Evolutionary conservation across 2,113 vertebrate species (phyloP).

Genomic region (Ammodytes dubius): DNA sequence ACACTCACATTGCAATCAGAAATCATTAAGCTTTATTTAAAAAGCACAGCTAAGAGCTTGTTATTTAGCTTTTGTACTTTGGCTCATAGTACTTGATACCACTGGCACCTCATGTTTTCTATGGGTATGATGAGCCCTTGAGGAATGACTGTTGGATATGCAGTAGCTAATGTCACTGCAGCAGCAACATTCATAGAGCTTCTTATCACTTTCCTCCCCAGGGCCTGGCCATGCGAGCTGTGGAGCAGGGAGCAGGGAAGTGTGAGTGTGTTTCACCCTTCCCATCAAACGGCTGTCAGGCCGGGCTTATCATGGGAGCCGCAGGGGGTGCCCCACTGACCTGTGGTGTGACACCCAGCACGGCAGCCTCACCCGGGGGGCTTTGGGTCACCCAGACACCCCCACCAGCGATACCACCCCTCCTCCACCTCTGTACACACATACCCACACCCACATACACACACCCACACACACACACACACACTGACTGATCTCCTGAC

Average conservation of each 20-base stretch:
- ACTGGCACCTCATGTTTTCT: slow-evolving; percentile 36
- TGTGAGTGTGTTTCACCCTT: slow-evolving; percentile 72
- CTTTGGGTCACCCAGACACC: slow-evolving; percentile 75
- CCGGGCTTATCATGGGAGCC: slow-evolving; percentile 88
- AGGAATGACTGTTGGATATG: slow-evolving; percentile 7
- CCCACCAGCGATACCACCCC: background rate
- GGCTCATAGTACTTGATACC: slow-evolving; percentile 29
- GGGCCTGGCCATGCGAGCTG: slow-evolving; percentile 29
- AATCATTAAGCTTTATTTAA: slow-evolving; percentile 26
- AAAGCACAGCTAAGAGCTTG: background rate
- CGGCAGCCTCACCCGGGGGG: slow-evolving; percentile 70
- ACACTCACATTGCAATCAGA: slow-evolving; percentile 15
- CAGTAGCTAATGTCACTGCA: slow-evolving; percentile 29
- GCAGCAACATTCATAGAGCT: slow-evolving; percentile 36
- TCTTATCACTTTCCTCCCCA: slow-evolving; percentile 66
- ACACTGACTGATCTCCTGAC: slow-evolving; percentile 42
- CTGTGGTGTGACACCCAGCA: slow-evolving; percentile 83
- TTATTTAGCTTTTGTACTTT: background rate
- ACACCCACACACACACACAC: background rate
- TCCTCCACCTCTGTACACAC: background rate
- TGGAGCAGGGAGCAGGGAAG: slow-evolving; percentile 59
- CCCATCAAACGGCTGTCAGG: slow-evolving; percentile 84
- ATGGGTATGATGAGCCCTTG: slow-evolving; percentile 20
- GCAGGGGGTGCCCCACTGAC: slow-evolving; percentile 83
- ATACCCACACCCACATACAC: background rate